A percentile compares a stretch with the other conserved stretches of the same genome.
Evolutionary conservation across 2,888 invertebrate species (phyloP).

Genomic region (Ariolimax columbianus): DNA sequence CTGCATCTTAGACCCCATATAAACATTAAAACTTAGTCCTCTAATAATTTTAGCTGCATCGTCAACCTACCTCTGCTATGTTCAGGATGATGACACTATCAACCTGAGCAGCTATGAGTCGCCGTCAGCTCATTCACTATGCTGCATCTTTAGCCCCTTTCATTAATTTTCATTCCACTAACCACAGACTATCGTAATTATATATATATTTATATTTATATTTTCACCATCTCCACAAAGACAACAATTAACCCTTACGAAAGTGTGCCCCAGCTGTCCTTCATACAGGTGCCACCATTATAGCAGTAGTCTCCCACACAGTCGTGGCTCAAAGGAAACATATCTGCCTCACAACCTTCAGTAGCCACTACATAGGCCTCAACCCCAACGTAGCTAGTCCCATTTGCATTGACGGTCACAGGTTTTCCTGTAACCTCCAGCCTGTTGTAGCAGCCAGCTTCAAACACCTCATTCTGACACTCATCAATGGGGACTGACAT

Average conservation of each 20-base stretch:
- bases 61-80: constrained; percentile 65
- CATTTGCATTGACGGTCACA: constrained; percentile 95
- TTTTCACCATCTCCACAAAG: too few species aligned
- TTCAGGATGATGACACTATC: constrained; percentile 88
- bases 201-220: too few species aligned
- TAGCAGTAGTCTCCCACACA: constrained; percentile 86
- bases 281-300: constrained; percentile 95
- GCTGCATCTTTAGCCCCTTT: too few species aligned
- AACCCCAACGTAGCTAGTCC: constrained; percentile 96
- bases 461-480: constrained; percentile 76
- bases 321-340: constrained; percentile 91
- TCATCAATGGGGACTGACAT: constrained; percentile 96
- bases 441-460: constrained; percentile 94
- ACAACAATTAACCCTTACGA: constrained; percentile 58
- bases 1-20: too few species aligned
- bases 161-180: too few species aligned
- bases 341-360: constrained; percentile 79
- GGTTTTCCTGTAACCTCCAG: constrained; percentile 82
- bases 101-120: constrained; percentile 92
- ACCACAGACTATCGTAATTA: too few species aligned
- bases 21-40: too few species aligned
- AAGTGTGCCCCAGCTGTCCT: constrained; percentile 68
- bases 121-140: too few species aligned
- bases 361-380: constrained; percentile 94
- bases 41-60: background rate